Percentiles rank a stretch among this genome's conserved stretches.
These are phyloP conservation scores for Xanthorhoe designata DNA, from an alignment of 2,888 invertebrate genomes.

Conservation along the genomic window DNA sequence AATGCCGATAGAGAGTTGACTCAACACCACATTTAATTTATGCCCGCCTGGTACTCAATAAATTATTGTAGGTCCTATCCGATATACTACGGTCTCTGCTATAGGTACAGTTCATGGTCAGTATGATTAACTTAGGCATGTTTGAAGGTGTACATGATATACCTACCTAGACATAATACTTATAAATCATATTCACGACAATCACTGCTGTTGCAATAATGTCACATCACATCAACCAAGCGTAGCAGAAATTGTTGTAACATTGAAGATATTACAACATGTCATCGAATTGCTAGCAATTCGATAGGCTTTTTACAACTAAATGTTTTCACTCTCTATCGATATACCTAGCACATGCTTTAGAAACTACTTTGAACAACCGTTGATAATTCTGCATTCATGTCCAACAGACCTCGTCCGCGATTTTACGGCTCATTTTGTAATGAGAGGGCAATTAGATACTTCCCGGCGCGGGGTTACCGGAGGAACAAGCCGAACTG, in stretches of 20 bases:
- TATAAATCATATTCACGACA: background rate
- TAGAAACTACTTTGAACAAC: slow-evolving; percentile 34
- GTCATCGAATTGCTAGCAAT: slow-evolving; percentile 12
- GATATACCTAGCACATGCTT: slow-evolving; percentile 20
- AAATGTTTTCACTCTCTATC: slow-evolving; percentile 33
- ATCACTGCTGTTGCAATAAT: slow-evolving; percentile 8
- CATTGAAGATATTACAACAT: slow-evolving; percentile 19
- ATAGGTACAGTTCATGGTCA: background rate
- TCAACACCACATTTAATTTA: slow-evolving; percentile 58
- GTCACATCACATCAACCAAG: slow-evolving; percentile 8
- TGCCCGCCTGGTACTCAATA: slow-evolving; percentile 53
- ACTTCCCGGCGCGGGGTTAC: slow-evolving; percentile 49
- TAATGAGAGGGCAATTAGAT: slow-evolving; percentile 47
- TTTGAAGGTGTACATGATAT: slow-evolving; percentile 1
- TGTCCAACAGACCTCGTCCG: slow-evolving; percentile 48
- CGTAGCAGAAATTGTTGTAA: slow-evolving; percentile 10
- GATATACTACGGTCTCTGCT: slow-evolving; percentile 8
- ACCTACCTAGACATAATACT: background rate
- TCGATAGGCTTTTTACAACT: slow-evolving; percentile 30
- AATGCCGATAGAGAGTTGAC: slow-evolving; percentile 73
- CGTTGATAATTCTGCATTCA: slow-evolving; percentile 44
- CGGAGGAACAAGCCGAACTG: slow-evolving; percentile 45
- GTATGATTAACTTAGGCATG: background rate
- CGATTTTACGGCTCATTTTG: slow-evolving; percentile 52
- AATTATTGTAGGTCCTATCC: slow-evolving; percentile 18